phyloP scores from a whole-genome alignment of 1,140 invertebrate species.

The Dufourea novaeangliae region DNA sequence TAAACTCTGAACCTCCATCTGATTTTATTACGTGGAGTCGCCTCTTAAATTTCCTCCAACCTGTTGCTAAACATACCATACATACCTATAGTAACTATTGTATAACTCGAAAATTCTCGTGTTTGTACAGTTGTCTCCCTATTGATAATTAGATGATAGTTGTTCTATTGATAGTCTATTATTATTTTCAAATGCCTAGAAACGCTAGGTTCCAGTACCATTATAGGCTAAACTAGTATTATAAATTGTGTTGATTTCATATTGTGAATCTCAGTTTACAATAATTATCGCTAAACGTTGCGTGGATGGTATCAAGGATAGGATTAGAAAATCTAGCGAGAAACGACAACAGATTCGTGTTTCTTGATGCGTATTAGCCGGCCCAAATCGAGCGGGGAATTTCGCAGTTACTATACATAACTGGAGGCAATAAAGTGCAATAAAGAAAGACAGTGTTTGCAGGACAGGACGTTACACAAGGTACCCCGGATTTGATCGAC shows the following conservation, averaged over 20 bases:
- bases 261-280: not conserved
- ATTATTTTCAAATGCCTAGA: not conserved
- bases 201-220: too few species aligned
- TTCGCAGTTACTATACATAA: not conserved
- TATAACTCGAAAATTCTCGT: not conserved
- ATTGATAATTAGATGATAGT: not conserved
- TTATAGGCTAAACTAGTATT: too few species aligned
- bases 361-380: not conserved
- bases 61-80: not conserved
- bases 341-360: not conserved
- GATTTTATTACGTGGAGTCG: not conserved
- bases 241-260: too few species aligned
- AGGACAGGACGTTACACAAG: constrained; percentile 30
- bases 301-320: not conserved
- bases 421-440: not conserved
- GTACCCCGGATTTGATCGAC: constrained; percentile 24
- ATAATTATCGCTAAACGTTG: not conserved
- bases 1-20: not conserved
- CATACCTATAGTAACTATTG: too few species aligned
- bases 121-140: not conserved
- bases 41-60: not conserved
- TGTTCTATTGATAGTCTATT: not conserved
- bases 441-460: constrained; percentile 9
- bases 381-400: not conserved
- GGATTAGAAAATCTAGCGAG: not conserved